Evolutionary conservation across 2,113 vertebrate species (phyloP).

Genomic region (Clarias macrocephalus): DNA sequence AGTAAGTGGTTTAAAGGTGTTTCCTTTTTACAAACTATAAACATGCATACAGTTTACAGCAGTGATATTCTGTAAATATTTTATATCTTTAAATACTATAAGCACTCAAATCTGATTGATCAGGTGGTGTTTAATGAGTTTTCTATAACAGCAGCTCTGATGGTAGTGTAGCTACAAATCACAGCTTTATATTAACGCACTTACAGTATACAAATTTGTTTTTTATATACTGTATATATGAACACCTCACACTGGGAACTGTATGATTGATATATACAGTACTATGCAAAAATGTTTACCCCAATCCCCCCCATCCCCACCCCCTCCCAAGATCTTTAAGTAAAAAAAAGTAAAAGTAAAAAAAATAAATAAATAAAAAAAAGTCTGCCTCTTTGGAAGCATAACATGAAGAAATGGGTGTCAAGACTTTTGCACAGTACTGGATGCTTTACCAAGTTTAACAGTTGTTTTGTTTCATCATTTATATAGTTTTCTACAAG

Average conservation of each 20-base stretch:
- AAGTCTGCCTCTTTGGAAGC: no score
- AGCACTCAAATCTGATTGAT: neutral
- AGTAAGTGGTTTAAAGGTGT: neutral
- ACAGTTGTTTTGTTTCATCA: neutral
- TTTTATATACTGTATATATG: neutral
- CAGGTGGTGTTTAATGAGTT: neutral
- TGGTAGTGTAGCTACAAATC: neutral
- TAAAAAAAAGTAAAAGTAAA: no score
- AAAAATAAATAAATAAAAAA: no score
- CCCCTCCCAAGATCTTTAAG: no score
- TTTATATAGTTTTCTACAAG: neutral
- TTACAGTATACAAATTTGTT: neutral
- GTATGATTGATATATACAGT: neutral
- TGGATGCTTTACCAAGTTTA: no score
- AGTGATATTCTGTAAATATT: neutral
- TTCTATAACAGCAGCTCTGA: neutral
- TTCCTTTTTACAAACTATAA: conserved; percentile 2
- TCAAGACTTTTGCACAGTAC: no score
- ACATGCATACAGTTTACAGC: neutral
- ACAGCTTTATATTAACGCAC: neutral
- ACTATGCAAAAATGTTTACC: no score
- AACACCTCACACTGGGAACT: neutral
- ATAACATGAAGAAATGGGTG: no score
- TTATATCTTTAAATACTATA: neutral
- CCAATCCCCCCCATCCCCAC: no score